phyloP scores from a whole-genome alignment of 2,797 vertebrate species.

The Pseudochirops corinnae region DNA sequence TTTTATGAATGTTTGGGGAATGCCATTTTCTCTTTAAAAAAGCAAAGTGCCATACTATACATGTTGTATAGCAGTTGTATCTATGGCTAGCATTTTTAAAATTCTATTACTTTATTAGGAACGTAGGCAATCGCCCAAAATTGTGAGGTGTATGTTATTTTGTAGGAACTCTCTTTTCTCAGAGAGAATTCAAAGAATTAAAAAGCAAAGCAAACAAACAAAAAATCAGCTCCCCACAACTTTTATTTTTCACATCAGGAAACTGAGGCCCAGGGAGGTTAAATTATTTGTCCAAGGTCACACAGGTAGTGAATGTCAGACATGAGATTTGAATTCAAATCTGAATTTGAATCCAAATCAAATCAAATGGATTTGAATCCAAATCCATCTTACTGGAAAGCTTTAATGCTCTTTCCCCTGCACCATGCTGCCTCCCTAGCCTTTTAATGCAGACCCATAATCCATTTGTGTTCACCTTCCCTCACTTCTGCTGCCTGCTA shows the following conservation, averaged over 20 bases:
- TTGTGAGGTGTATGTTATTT: not conserved
- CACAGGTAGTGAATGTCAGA: not conserved
- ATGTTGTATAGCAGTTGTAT: not conserved
- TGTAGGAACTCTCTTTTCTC: not conserved
- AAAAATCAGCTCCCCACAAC: not conserved
- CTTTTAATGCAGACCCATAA: not conserved
- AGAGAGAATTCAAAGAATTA: not conserved
- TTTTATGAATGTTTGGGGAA: not conserved
- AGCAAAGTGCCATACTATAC: not conserved
- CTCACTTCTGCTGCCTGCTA: not conserved
- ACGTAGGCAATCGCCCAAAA: not conserved
- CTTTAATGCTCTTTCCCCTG: not conserved
- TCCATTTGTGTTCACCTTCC: not conserved
- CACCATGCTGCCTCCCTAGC: no score
- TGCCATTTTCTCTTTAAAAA: not conserved
- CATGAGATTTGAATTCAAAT: not conserved
- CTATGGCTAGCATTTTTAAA: not conserved
- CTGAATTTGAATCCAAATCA: not conserved
- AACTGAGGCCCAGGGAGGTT: not conserved
- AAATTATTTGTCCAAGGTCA: no score
- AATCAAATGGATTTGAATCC: no score
- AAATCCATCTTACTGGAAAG: not conserved
- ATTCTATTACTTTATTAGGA: not conserved
- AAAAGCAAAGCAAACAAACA: not conserved
- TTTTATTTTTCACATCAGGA: not conserved